phyloP scores from a whole-genome alignment of 2,113 vertebrate species.

The Jacana jacana region DNA sequence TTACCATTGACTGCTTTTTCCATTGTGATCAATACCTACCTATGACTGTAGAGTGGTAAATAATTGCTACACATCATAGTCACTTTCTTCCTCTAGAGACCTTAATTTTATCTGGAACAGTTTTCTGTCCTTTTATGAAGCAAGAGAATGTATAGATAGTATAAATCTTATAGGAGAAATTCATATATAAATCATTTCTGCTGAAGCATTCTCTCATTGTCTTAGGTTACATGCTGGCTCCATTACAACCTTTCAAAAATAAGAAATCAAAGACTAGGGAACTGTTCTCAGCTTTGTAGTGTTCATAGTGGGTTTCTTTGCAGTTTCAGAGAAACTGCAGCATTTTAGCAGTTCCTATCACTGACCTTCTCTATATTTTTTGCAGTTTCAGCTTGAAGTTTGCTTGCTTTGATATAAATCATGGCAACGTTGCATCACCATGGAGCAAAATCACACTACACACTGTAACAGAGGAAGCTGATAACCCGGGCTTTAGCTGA shows the following conservation, averaged over 20 bases:
- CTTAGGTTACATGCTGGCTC: background rate
- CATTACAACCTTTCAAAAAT: constrained; percentile 21
- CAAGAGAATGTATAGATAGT: background rate
- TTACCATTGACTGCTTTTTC: background rate
- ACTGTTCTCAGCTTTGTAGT: constrained; percentile 35
- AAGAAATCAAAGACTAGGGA: constrained; percentile 32
- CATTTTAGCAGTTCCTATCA: constrained; percentile 29
- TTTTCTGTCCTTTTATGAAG: background rate
- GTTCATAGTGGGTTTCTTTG: background rate
- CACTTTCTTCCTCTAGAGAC: background rate
- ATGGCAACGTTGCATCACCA: background rate
- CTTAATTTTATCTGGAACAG: background rate
- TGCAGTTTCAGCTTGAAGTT: constrained; percentile 55
- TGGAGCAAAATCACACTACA: background rate
- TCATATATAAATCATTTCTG: background rate
- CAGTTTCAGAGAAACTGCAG: constrained; percentile 21
- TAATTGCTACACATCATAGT: background rate
- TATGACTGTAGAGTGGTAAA: background rate
- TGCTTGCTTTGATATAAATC: constrained; percentile 58
- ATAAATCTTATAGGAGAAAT: background rate
- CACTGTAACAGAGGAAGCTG: background rate
- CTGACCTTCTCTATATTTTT: constrained; percentile 40
- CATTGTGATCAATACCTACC: background rate
- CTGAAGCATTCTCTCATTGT: background rate
- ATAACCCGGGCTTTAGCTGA: background rate